phyloP scores from a whole-genome alignment of 2,113 vertebrate species.

The Hylia prasina region DNA sequence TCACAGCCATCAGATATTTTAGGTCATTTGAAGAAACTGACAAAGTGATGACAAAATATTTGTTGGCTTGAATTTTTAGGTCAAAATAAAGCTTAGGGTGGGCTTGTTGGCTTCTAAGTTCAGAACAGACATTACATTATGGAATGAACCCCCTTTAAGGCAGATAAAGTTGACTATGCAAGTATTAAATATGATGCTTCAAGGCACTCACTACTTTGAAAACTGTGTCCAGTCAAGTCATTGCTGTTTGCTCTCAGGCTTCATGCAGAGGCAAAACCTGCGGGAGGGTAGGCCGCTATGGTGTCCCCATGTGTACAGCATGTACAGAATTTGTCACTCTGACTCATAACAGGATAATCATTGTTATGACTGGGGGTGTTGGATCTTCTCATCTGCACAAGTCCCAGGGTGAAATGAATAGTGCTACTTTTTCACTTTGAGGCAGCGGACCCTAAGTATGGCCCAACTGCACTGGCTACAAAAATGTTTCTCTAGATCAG shows the following conservation, averaged over 20 bases:
- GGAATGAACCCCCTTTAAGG: neutral
- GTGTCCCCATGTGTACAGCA: neutral
- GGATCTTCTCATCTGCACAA: neutral
- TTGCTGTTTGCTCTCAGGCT: neutral
- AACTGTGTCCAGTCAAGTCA: neutral
- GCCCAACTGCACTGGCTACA: neutral
- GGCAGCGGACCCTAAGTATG: neutral
- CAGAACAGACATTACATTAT: fast-evolving
- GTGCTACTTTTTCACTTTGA: conserved; percentile 1
- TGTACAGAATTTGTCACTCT: neutral
- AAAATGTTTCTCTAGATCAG: neutral
- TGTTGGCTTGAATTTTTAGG: neutral
- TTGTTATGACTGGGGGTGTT: neutral
- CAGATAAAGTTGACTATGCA: neutral
- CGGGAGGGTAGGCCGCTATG: neutral
- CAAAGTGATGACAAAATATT: neutral
- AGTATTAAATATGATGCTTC: neutral
- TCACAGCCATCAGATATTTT: neutral
- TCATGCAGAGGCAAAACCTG: neutral
- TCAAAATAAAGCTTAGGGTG: neutral
- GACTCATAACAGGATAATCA: neutral
- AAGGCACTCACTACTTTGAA: neutral
- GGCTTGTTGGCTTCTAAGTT: neutral
- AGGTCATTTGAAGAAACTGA: neutral
- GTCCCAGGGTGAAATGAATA: conserved; percentile 6